phyloP scores from a whole-genome alignment of 2,888 invertebrate species.

The Pandemis heparana region DNA sequence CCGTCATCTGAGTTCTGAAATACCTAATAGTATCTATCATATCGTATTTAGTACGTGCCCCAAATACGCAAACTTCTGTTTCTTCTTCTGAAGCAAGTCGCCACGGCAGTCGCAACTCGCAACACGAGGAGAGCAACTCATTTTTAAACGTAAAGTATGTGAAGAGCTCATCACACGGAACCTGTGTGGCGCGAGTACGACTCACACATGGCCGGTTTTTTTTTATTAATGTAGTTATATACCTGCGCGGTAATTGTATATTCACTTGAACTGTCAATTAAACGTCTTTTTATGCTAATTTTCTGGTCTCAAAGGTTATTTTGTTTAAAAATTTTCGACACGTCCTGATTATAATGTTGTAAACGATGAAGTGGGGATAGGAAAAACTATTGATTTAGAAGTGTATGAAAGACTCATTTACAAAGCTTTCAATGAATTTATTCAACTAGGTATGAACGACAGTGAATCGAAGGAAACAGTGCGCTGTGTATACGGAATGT shows the following conservation, averaged over 20 bases:
- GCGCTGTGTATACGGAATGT: neutral
- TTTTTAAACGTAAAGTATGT: too few relatives aligned
- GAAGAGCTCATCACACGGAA: too few relatives aligned
- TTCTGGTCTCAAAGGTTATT: neutral
- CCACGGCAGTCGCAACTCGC: too few relatives aligned
- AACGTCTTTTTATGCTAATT: conserved; percentile 5
- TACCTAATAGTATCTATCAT: too few relatives aligned
- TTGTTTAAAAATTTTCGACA: neutral
- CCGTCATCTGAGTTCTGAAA: too few relatives aligned
- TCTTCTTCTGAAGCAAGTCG: too few relatives aligned
- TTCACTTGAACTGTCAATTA: conserved; percentile 8
- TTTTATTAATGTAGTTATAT: neutral
- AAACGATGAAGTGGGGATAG: neutral
- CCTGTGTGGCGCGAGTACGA: too few relatives aligned
- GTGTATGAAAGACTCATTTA: neutral
- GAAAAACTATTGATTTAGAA: neutral
- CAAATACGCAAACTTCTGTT: too few relatives aligned
- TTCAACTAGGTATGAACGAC: neutral
- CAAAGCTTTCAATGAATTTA: neutral
- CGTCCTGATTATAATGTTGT: neutral
- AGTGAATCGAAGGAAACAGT: neutral
- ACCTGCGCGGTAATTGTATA: neutral
- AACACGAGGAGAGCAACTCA: too few relatives aligned
- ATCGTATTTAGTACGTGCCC: too few relatives aligned
- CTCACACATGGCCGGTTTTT: neutral